Conservation (phyloP, 2,797 vertebrate genomes). For the Stomatorhinus walkeri region DNA sequence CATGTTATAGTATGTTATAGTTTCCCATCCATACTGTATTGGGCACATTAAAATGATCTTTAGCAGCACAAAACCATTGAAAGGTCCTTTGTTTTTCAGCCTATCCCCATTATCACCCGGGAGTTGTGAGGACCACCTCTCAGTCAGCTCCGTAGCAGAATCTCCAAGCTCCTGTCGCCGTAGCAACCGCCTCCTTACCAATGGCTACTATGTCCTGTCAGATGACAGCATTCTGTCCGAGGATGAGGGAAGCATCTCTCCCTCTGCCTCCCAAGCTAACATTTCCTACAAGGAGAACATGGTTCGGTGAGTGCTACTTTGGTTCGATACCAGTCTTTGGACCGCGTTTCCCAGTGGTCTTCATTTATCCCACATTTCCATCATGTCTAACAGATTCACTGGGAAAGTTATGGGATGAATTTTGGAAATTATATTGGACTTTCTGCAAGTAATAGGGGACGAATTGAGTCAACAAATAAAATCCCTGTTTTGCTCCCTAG, state of each 20-base stretch:
- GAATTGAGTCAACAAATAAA: not conserved
- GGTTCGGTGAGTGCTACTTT: constrained; percentile 48
- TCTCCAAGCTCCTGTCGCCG: constrained; percentile 38
- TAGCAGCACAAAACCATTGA: not conserved
- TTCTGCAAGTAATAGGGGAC: not conserved
- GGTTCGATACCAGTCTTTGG: not conserved
- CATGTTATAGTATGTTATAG: not conserved
- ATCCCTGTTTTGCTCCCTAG: not conserved
- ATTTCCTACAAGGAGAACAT: constrained; percentile 64
- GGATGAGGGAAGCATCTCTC: constrained; percentile 38
- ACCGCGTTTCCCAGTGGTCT: not conserved
- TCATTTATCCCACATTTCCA: not conserved
- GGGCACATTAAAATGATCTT: not conserved
- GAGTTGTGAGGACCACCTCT: constrained; percentile 29
- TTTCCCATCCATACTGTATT: not conserved
- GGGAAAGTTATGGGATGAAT: not conserved
- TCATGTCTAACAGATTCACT: not conserved
- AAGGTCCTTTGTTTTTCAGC: not conserved
- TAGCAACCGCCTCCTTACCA: constrained; percentile 57
- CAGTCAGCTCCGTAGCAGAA: constrained; percentile 22
- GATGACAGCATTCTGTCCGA: not conserved
- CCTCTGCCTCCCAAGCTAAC: constrained; percentile 53
- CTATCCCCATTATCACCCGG: constrained; percentile 6
- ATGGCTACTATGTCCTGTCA: constrained; percentile 27
- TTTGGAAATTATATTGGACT: not conserved